phyloP scores from a whole-genome alignment of 2,888 invertebrate genomes.

The Dolomedes plantarius region DNA sequence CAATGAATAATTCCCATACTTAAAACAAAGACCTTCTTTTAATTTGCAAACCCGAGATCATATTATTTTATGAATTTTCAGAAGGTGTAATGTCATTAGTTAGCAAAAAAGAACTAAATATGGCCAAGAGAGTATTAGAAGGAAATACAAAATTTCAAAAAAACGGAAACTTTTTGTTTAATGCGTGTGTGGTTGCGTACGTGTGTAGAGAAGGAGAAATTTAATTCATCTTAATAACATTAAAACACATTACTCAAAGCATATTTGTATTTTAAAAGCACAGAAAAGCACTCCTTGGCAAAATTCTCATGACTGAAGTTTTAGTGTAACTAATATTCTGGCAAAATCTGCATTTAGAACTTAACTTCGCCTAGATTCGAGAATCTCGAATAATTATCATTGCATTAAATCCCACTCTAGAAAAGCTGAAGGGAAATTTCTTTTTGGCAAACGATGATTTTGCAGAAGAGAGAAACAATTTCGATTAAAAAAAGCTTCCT shows the following conservation, averaged over 20 bases:
- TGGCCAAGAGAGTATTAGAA: no score
- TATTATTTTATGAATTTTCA: no score
- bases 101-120: no score
- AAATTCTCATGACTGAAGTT: not conserved
- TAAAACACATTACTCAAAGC: slow-evolving; percentile 1
- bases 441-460: not conserved
- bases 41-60: no score
- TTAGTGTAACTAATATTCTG: not conserved
- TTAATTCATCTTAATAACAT: not conserved
- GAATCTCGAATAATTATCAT: not conserved
- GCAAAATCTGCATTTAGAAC: not conserved
- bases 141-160: not conserved
- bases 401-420: not conserved
- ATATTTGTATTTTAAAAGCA: slow-evolving; percentile 4
- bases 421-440: not conserved
- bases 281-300: not conserved
- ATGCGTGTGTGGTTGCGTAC: not conserved
- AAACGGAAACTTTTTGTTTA: not conserved
- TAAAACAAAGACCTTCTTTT: no score
- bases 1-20: no score
- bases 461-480: not conserved
- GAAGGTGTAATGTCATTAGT: no score
- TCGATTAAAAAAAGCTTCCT: not conserved
- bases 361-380: not conserved
- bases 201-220: not conserved